Evolutionary conservation across 2,888 invertebrate species (phyloP).

Genomic region (Pristionchus entomophagus): DNA sequence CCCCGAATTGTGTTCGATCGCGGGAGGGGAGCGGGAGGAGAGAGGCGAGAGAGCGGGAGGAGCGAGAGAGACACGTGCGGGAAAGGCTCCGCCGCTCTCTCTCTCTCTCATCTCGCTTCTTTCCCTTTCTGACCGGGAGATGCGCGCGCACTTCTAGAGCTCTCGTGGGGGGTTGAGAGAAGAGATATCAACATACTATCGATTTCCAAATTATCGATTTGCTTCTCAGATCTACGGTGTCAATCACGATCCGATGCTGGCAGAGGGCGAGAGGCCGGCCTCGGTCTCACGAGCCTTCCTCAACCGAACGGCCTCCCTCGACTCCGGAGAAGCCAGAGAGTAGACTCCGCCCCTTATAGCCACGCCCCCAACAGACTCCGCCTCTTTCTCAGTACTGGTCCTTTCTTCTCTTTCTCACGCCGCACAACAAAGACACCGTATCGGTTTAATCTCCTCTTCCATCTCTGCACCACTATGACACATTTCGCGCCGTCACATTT

Average conservation of each 20-base stretch:
- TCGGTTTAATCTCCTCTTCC: not conserved
- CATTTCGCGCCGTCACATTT: not conserved
- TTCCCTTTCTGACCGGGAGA: too few species aligned
- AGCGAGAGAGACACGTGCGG: too few species aligned
- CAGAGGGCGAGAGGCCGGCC: slow-evolving; percentile 73
- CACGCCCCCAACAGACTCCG: not conserved
- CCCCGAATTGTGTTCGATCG: too few species aligned
- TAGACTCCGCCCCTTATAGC: not conserved
- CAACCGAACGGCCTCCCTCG: slow-evolving; percentile 74
- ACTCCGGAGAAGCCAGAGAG: slow-evolving; percentile 66
- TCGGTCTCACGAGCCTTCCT: slow-evolving; percentile 72
- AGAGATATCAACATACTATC: too few species aligned
- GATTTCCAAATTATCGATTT: not conserved
- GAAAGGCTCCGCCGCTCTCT: too few species aligned
- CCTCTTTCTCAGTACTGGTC: not conserved
- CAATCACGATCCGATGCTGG: slow-evolving; percentile 75
- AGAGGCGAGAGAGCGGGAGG: too few species aligned
- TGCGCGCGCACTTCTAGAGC: too few species aligned
- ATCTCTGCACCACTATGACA: not conserved
- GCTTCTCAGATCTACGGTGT: slow-evolving; percentile 90
- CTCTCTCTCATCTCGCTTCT: too few species aligned
- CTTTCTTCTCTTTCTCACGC: too few species aligned
- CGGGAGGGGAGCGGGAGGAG: too few species aligned
- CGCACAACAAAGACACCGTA: not conserved
- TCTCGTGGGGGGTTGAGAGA: too few species aligned